Percentiles rank a stretch among this genome's conserved stretches.
phyloP scores from a whole-genome alignment of 2,113 vertebrate species.

The Microcebus ravelobensis region DNA sequence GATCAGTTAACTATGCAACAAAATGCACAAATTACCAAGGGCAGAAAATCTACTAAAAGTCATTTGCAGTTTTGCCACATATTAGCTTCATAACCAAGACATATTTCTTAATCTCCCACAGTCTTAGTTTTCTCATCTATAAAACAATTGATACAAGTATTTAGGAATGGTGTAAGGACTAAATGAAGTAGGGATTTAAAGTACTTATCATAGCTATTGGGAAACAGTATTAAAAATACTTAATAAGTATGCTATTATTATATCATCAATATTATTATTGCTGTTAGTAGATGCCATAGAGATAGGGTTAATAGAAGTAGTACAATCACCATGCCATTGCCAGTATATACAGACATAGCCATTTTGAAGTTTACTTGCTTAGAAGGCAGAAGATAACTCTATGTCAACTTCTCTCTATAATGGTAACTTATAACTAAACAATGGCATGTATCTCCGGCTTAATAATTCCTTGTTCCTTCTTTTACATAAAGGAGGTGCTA shows the following conservation, averaged over 20 bases:
- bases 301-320: neutral
- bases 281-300: neutral
- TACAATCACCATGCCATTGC: neutral
- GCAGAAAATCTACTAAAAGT: neutral
- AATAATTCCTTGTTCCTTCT: neutral
- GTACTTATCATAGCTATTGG: neutral
- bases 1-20: neutral
- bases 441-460: neutral
- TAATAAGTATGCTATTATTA: neutral
- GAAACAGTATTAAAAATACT: neutral
- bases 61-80: neutral
- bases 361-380: neutral
- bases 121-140: neutral
- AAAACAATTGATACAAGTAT: neutral
- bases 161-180: neutral
- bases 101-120: neutral
- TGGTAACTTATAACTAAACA: constrained; percentile 2
- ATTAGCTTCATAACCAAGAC: neutral
- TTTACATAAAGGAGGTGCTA: neutral
- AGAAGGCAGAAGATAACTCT: neutral
- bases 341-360: neutral
- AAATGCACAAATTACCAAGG: neutral
- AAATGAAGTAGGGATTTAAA: constrained; percentile 17
- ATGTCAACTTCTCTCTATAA: neutral
- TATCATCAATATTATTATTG: neutral